phyloP scores from a whole-genome alignment of 2,113 vertebrate genomes.

The Silurus glanis region DNA sequence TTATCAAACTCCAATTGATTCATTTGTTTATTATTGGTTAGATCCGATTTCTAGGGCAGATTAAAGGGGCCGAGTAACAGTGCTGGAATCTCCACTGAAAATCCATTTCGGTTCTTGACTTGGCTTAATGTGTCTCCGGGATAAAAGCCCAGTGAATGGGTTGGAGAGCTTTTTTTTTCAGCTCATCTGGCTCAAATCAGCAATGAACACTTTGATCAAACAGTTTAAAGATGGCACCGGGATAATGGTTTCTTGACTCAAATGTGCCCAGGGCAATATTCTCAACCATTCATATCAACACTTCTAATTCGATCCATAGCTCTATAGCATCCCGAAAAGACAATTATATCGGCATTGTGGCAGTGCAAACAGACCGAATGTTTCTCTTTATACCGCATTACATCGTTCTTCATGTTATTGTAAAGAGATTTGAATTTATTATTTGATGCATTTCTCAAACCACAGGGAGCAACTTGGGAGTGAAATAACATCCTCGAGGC shows the following conservation, averaged over 20 bases:
- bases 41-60: constrained; percentile 19
- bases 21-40: constrained; percentile 21
- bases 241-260: background rate
- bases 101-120: constrained; percentile 37
- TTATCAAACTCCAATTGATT: background rate
- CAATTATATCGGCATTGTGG: background rate
- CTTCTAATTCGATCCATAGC: constrained; percentile 1
- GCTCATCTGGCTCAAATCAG: constrained; percentile 30
- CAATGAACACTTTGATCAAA: constrained; percentile 38
- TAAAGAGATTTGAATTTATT: background rate
- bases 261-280: constrained; percentile 3
- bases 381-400: constrained; percentile 1
- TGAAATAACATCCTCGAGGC: constrained; percentile 10
- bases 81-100: constrained; percentile 21
- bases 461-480: background rate
- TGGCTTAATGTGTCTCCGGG: constrained; percentile 42
- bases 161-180: constrained; percentile 10
- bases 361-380: background rate
- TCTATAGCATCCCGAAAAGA: background rate
- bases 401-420: background rate
- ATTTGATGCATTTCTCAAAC: constrained; percentile 1
- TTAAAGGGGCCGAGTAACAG: constrained; percentile 17
- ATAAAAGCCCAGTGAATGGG: constrained; percentile 19
- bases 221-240: constrained; percentile 15
- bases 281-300: constrained; percentile 1